A percentile compares a stretch with the other conserved stretches of the same genome.
Conservation (phyloP, 2,888 invertebrate species). For the Tinea semifulvella region DNA sequence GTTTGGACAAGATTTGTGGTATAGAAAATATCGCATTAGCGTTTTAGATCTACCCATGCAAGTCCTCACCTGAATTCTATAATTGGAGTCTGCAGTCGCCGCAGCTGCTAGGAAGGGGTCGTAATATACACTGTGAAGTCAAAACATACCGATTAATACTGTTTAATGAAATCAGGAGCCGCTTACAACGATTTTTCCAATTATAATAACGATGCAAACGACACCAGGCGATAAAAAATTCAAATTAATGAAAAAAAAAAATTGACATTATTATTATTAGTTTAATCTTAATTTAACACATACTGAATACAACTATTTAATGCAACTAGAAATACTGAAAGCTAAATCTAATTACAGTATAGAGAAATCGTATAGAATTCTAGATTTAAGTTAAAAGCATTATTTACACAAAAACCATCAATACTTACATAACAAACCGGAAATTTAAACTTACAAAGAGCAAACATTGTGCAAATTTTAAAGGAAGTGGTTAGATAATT, state of each 20-base stretch:
- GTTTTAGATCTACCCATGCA: too few species aligned
- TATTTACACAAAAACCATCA: constrained; percentile 6
- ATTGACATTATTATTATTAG: too few species aligned
- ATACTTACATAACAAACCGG: background rate
- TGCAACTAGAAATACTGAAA: background rate
- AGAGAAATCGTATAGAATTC: background rate
- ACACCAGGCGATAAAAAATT: too few species aligned
- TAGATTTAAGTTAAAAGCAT: constrained; percentile 2
- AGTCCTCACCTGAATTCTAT: constrained; percentile 92
- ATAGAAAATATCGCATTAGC: too few species aligned
- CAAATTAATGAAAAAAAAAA: too few species aligned
- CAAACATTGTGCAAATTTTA: constrained; percentile 1
- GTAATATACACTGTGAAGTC: constrained; percentile 86
- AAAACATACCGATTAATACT: constrained; percentile 22
- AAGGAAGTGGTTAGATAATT: background rate
- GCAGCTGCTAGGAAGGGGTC: constrained; percentile 95
- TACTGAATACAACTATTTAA: too few species aligned
- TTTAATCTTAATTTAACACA: too few species aligned
- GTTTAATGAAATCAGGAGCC: too few species aligned
- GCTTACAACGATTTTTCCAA: too few species aligned
- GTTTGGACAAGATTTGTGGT: too few species aligned
- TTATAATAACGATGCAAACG: too few species aligned
- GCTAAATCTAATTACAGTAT: background rate
- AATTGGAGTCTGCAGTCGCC: constrained; percentile 85
- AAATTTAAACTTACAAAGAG: background rate